Evolutionary conservation across 2,113 vertebrate genomes (phyloP).

Genomic region (Corynorhinus townsendii): DNA sequence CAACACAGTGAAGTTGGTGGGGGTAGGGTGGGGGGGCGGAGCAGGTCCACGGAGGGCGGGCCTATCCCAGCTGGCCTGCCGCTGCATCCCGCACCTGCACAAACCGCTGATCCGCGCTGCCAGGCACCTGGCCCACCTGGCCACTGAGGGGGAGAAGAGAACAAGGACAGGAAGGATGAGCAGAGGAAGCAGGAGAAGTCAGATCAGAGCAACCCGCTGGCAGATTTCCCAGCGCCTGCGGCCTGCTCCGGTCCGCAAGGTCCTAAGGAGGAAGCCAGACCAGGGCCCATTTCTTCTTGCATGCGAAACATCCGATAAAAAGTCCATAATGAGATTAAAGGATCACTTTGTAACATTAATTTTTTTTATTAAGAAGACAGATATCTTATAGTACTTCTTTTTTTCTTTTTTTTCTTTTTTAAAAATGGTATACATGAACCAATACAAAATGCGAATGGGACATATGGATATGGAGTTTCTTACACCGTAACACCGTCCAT

Average conservation of each 20-base stretch:
- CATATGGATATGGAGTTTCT: slow-evolving; percentile 84
- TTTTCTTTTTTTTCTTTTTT: slow-evolving; percentile 77
- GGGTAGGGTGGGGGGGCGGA: background rate
- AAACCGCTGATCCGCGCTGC: background rate
- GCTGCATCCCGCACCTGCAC: slow-evolving; percentile 16
- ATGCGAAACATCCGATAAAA: background rate
- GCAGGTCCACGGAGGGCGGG: background rate
- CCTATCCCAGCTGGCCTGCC: background rate
- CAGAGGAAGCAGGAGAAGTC: background rate
- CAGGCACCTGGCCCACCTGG: slow-evolving; percentile 30
- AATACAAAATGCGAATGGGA: slow-evolving; percentile 88
- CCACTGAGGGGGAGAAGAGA: slow-evolving; percentile 44
- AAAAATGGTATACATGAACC: slow-evolving; percentile 90
- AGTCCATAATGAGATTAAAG: slow-evolving; percentile 60
- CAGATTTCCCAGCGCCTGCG: background rate
- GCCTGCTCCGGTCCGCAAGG: background rate
- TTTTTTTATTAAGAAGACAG: slow-evolving; percentile 90
- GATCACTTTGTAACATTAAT: slow-evolving; percentile 85
- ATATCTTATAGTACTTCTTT: slow-evolving; percentile 89
- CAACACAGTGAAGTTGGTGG: slow-evolving; percentile 54
- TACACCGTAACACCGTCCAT: slow-evolving; percentile 84
- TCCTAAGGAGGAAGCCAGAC: slow-evolving; percentile 13
- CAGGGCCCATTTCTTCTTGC: background rate
- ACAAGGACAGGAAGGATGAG: background rate
- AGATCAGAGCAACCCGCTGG: background rate